Conservation (phyloP, 2,797 vertebrate species). For the Discoglossus pictus region DNA sequence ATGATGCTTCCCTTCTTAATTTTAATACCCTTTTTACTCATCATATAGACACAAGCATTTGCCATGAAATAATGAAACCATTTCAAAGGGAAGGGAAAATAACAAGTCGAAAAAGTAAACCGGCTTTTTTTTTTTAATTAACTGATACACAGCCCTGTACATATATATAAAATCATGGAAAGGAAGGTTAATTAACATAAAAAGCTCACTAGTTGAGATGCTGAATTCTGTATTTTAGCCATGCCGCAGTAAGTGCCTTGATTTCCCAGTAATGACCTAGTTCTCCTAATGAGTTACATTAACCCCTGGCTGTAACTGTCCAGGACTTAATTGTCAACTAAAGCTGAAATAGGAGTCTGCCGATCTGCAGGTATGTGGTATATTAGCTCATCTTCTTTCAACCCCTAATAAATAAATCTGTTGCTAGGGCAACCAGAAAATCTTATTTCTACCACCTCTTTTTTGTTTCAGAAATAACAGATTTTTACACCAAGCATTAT, state of each 20-base stretch:
- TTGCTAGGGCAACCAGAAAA: constrained; percentile 80
- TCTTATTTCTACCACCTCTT: constrained; percentile 73
- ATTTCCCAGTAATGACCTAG: constrained; percentile 99
- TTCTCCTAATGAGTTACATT: constrained; percentile 99
- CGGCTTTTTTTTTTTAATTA: constrained; percentile 86
- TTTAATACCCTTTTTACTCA: constrained; percentile 98
- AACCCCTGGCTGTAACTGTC: constrained; percentile 99
- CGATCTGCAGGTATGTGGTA: constrained; percentile 84
- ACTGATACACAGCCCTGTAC: constrained; percentile 94
- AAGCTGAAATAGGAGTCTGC: constrained; percentile 85
- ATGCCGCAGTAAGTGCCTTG: constrained; percentile 97
- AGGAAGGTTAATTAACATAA: constrained; percentile 99
- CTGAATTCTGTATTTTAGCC: constrained; percentile 89
- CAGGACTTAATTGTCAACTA: constrained; percentile 99
- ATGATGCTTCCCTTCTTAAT: constrained; percentile 97
- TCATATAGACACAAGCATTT: constrained; percentile 94
- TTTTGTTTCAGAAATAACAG: constrained; percentile 62
- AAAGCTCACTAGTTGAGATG: constrained; percentile 90
- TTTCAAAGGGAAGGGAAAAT: constrained; percentile 86
- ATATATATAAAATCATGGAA: constrained; percentile 90
- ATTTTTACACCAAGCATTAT: constrained; percentile 76
- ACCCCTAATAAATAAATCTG: constrained; percentile 87
- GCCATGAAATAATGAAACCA: constrained; percentile 91
- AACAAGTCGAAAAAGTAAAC: constrained; percentile 89
- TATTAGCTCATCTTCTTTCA: constrained; percentile 89